Evolutionary conservation across 2,888 invertebrate species (phyloP).

Genomic region (Ochropacha duplaris): DNA sequence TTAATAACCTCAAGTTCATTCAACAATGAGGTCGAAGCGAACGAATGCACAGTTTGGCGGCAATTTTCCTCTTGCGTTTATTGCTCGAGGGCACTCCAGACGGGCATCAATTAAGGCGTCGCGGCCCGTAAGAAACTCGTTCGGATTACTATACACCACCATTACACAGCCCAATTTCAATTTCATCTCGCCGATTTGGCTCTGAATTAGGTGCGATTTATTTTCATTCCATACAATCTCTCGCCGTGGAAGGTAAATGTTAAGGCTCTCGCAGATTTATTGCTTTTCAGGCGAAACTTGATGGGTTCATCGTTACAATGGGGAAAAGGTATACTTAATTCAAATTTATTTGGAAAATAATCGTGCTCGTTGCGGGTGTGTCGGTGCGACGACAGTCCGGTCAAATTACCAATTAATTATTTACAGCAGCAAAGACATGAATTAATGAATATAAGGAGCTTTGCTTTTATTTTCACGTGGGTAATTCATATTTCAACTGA

Average conservation of each 20-base stretch:
- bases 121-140: constrained; percentile 33
- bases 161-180: constrained; percentile 55
- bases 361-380: constrained; percentile 6
- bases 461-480: not conserved
- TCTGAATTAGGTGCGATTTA: constrained; percentile 63
- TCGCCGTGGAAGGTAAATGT: constrained; percentile 45
- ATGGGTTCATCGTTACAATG: constrained; percentile 40
- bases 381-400: not conserved
- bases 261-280: constrained; percentile 48
- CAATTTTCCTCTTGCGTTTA: constrained; percentile 50
- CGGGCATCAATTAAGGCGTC: constrained; percentile 52
- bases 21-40: constrained; percentile 32
- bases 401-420: not conserved
- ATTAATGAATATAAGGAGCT: not conserved
- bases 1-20: constrained; percentile 13
- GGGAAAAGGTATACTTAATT: constrained; percentile 22
- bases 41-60: constrained; percentile 43
- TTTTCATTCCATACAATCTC: constrained; percentile 59
- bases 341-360: constrained; percentile 15
- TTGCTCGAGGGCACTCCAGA: constrained; percentile 37
- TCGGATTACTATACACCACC: constrained; percentile 38
- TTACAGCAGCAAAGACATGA: too few species aligned
- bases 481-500: too few species aligned
- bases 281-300: constrained; percentile 41
- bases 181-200: constrained; percentile 58